These are phyloP conservation scores for Archocentrus centrarchus DNA, from an alignment of 2,113 vertebrate species.

Conservation along the genomic window DNA sequence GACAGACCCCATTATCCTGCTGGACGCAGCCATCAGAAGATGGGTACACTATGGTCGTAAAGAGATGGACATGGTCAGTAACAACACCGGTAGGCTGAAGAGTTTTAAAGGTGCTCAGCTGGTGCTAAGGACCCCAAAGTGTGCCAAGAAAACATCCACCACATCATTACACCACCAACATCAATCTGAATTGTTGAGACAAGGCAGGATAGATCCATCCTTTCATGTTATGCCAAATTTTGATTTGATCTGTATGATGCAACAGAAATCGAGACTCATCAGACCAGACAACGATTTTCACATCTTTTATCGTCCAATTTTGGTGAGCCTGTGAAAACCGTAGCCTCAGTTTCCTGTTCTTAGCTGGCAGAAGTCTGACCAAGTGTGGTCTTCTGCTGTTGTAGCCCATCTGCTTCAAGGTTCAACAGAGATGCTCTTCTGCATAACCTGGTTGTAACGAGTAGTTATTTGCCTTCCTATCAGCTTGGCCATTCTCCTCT, in stretches of 20 bases:
- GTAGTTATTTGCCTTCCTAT: background rate
- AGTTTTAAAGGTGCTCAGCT: background rate
- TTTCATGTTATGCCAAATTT: background rate
- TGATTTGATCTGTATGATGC: background rate
- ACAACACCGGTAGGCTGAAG: background rate
- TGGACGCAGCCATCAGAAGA: background rate
- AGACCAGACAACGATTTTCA: accelerated
- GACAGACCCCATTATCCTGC: background rate
- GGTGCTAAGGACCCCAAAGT: background rate
- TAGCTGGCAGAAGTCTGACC: background rate
- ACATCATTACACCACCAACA: background rate
- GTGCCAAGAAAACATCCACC: background rate
- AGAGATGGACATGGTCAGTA: background rate
- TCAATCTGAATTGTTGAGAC: background rate
- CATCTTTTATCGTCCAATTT: background rate
- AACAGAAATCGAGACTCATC: background rate
- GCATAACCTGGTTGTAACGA: background rate
- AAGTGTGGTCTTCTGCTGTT: background rate
- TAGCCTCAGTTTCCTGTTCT: background rate
- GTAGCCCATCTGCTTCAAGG: background rate
- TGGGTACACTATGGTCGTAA: background rate
- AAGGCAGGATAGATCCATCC: background rate
- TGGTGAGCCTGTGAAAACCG: background rate
- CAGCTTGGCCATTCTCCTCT: too few relatives aligned
- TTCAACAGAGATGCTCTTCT: background rate